Base-by-base conservation (phyloP, 2,888 invertebrate genomes). In the Hirtodrosophila duncani region DNA sequence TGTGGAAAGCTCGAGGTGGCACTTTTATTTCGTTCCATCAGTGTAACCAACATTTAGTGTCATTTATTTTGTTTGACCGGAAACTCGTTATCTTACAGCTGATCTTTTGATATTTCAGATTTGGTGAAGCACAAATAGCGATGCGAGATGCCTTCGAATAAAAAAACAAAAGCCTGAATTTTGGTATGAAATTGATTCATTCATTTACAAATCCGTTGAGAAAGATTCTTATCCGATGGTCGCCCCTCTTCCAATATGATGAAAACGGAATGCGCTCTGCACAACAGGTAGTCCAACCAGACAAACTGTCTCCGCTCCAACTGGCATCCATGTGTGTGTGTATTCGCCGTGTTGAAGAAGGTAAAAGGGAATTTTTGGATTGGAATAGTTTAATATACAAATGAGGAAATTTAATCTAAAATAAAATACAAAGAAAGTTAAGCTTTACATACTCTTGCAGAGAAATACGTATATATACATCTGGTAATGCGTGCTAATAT, bases 61-160 rank as follows among this genome's bases (percentile, higher is more conserved):
- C 59, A 53, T 63, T 70, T 67, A 58, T 56, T 66, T 49, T 39
- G 56, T 39, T 75, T 71, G 79, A 72, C 84, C 84, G 84, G 83
- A 84, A 83, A 83, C 75, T 67, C 71, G 55, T 84, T 84, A 84
- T 84, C 84, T 75, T 45, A 45, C 65, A 68, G 80, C 68, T 80
- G 66, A 84, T 84, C 84, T 83, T 60, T 60, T 68, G 66, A 83
- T 81, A 67, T 74, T 75, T 63, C 52, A 56, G 60, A 71, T 66
- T 59, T 59, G 48, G 33, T 45, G 41, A 46, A 50, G 33, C 58
- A 42, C 65, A 63, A 67, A 64, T 67, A 56, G 62, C 79, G 55
- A 61, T 75, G 71, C 59, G 59, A 66, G 62, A 37, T 80, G 56
- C 63, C 60, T 69, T 72, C 62, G 51, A 36, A 44, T 60, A 66